phyloP scores from a whole-genome alignment of 2,888 invertebrate genomes.

The Megalurothrips usitatus region DNA sequence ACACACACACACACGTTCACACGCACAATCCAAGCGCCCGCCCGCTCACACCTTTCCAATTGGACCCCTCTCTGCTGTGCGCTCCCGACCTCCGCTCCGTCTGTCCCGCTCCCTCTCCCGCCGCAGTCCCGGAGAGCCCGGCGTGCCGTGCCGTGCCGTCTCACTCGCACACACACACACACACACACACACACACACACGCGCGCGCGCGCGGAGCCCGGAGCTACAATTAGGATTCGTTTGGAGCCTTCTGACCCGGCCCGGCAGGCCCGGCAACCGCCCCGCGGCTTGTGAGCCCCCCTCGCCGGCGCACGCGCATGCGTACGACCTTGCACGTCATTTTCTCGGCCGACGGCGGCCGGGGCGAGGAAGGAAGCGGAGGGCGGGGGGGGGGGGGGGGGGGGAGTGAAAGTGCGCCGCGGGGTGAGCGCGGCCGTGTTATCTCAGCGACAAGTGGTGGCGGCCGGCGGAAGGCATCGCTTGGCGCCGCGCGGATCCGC shows the following conservation, averaged over 20 bases:
- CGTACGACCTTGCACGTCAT: conserved; percentile 11
- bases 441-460: background rate
- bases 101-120: too few relatives aligned
- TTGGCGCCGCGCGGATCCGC: background rate
- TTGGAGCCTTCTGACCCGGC: background rate
- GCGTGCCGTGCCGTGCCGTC: background rate
- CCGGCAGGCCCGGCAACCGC: background rate
- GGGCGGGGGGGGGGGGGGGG: background rate
- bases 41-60: too few relatives aligned
- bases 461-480: background rate
- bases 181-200: too few relatives aligned
- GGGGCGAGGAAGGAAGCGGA: background rate
- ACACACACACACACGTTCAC: too few relatives aligned
- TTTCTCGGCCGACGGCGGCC: background rate
- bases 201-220: background rate
- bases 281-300: background rate
- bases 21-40: too few relatives aligned
- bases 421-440: background rate
- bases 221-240: background rate
- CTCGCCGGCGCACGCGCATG: background rate
- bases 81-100: too few relatives aligned
- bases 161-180: background rate
- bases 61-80: too few relatives aligned
- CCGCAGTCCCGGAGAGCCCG: background rate
- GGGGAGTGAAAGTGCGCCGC: background rate